phyloP scores from a whole-genome alignment of 2,113 vertebrate genomes.

The Chaetorhynchus papuensis region DNA sequence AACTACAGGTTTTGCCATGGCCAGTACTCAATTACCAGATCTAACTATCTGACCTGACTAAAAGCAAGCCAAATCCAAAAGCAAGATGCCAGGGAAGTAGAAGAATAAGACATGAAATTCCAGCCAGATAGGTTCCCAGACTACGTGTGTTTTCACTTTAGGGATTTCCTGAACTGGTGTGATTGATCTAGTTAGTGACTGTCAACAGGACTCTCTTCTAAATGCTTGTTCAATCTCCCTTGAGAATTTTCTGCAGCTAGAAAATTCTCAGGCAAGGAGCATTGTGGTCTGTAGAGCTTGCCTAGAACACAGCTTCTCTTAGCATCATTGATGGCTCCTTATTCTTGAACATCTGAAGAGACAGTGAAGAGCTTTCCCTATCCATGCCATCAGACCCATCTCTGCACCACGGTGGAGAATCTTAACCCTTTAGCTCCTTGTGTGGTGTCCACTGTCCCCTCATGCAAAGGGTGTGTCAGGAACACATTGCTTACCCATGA shows the following conservation, averaged over 20 bases:
- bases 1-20: neutral
- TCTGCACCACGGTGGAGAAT: neutral
- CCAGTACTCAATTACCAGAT: neutral
- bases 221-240: neutral
- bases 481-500: neutral
- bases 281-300: neutral
- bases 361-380: neutral
- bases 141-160: neutral
- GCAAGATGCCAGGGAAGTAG: neutral
- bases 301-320: neutral
- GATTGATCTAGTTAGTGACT: neutral
- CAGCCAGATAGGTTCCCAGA: neutral
- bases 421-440: neutral
- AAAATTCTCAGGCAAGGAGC: neutral
- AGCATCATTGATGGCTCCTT: neutral
- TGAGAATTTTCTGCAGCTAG: neutral
- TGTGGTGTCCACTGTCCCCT: neutral
- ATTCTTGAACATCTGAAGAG: neutral
- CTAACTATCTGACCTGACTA: neutral
- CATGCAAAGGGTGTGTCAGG: neutral
- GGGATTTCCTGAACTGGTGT: neutral
- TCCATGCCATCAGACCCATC: neutral
- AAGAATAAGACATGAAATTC: neutral
- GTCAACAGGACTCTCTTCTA: neutral
- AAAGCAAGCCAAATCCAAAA: neutral